phyloP scores from a whole-genome alignment of 2,113 vertebrate genomes.

The Stictonetta naevosa region DNA sequence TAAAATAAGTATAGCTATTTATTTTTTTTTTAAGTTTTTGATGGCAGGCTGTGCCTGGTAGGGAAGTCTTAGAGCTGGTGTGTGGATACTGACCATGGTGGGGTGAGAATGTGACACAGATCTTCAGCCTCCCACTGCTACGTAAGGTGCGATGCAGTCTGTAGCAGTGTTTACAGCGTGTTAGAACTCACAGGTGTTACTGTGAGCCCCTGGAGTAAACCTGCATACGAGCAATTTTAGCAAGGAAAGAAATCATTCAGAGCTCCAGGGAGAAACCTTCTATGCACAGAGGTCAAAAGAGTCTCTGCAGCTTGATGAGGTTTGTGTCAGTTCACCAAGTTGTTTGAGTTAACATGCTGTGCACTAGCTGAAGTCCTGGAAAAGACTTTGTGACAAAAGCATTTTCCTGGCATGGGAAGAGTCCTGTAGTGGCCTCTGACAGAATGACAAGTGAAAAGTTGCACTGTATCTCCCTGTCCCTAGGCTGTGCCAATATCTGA shows the following conservation, averaged over 20 bases:
- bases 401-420: not conserved
- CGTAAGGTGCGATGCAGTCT: not conserved
- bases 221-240: not conserved
- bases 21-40: not conserved
- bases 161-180: not conserved
- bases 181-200: not conserved
- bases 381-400: not conserved
- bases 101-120: not conserved
- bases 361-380: not conserved
- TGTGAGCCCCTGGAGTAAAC: not conserved
- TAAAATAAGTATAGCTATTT: not conserved
- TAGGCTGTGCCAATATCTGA: not conserved
- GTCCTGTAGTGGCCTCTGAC: not conserved
- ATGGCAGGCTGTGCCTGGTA: not conserved
- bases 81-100: not conserved
- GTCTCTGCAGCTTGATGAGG: not conserved
- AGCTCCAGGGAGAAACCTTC: not conserved
- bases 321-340: not conserved
- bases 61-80: rapidly evolving
- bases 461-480: not conserved
- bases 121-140: not conserved
- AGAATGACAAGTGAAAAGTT: not conserved
- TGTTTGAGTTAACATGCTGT: too few relatives aligned
- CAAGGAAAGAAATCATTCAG: not conserved
- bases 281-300: not conserved